Percentiles rank a stretch among this genome's conserved stretches.
Evolutionary conservation across 2,113 vertebrate genomes (phyloP).

Genomic region (Siphamia tubifer): DNA sequence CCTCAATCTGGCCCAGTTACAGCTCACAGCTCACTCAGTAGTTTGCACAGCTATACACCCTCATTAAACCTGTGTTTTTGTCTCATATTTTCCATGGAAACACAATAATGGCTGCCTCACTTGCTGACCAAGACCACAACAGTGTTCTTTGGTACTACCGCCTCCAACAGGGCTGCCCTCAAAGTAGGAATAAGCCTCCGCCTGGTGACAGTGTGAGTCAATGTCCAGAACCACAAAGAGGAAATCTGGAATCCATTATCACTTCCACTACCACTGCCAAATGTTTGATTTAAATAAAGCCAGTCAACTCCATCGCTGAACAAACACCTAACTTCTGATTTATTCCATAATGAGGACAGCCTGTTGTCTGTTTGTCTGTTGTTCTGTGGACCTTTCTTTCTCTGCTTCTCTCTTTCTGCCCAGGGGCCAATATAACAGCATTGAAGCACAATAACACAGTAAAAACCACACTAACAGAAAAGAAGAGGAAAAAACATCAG

Average conservation of each 20-base stretch:
- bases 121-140: conserved; percentile 88
- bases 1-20: conserved; percentile 17
- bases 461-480: not conserved
- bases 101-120: conserved; percentile 72
- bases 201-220: conserved; percentile 87
- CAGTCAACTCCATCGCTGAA: conserved; percentile 86
- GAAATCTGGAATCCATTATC: conserved; percentile 81
- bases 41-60: conserved; percentile 29
- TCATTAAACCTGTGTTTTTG: conserved; percentile 49
- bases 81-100: conserved; percentile 53
- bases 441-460: not conserved
- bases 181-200: conserved; percentile 87
- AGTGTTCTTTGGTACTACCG: conserved; percentile 85
- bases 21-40: conserved; percentile 21
- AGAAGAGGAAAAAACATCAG: not conserved
- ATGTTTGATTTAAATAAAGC: conserved; percentile 86
- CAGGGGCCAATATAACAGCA: conserved; percentile 74
- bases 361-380: conserved; percentile 80
- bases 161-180: conserved; percentile 84
- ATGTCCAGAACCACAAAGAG: conserved; percentile 85
- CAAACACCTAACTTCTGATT: conserved; percentile 90
- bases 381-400: conserved; percentile 72
- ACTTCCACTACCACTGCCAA: conserved; percentile 59
- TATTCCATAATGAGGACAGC: conserved; percentile 88
- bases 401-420: conserved; percentile 82